Conservation (phyloP, 2,797 vertebrate genomes). For the Ctenosaura bakeri region DNA sequence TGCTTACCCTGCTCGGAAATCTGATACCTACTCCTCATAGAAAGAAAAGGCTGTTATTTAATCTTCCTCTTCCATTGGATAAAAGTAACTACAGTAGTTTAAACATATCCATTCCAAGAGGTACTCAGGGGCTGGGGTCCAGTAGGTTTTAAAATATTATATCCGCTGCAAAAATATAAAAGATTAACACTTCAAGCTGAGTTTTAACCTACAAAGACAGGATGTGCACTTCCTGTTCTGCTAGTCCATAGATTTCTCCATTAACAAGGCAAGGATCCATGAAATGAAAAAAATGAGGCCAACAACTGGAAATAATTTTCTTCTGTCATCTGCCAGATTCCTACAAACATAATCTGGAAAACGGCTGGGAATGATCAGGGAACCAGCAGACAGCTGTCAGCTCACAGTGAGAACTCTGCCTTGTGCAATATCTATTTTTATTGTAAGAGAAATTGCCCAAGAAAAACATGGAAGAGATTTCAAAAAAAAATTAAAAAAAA, state of each 20-base stretch:
- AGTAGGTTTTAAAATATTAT: background rate
- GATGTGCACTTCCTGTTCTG: slow-evolving; percentile 62
- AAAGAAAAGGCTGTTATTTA: slow-evolving; percentile 5
- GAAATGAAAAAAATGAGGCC: slow-evolving; percentile 16
- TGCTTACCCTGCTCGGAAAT: background rate
- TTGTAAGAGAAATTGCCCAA: slow-evolving; percentile 28
- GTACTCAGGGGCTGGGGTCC: background rate
- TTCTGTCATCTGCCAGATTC: slow-evolving; percentile 71
- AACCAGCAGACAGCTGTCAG: slow-evolving; percentile 72
- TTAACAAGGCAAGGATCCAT: slow-evolving; percentile 44
- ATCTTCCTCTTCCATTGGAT: background rate
- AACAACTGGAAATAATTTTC: slow-evolving; percentile 62
- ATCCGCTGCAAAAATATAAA: background rate
- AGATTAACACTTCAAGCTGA: background rate
- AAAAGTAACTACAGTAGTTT: background rate
- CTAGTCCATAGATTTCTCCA: slow-evolving; percentile 63
- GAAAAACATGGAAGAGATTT: slow-evolving; percentile 12
- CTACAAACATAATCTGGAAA: slow-evolving; percentile 66
- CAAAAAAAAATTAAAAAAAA: background rate
- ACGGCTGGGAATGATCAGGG: slow-evolving; percentile 66
- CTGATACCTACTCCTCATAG: background rate
- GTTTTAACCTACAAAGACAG: background rate
- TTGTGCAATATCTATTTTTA: slow-evolving; percentile 3
- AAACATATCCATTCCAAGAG: background rate
- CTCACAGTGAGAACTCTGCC: slow-evolving; percentile 33